These are phyloP conservation scores for Meiosimyza decipiens DNA, from an alignment of 2,888 invertebrate species.

Conservation along the genomic window DNA sequence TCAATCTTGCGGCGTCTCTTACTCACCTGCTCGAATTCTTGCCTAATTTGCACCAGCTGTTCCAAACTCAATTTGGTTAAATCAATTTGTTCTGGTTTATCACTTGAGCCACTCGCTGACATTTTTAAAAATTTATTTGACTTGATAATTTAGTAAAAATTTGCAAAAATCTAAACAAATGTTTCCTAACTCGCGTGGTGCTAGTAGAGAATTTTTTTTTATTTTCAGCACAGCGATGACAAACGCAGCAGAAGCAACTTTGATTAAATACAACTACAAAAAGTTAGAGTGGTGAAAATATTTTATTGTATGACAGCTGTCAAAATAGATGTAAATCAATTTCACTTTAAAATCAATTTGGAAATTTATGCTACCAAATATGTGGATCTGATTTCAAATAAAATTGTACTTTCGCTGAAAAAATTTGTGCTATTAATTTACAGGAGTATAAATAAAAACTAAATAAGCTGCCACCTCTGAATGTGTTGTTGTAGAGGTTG, in stretches of 20 bases:
- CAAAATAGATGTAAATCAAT: neutral
- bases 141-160: conserved; percentile 36
- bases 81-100: conserved; percentile 81
- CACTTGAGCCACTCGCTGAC: conserved; percentile 56
- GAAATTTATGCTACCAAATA: neutral
- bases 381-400: neutral
- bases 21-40: conserved; percentile 85
- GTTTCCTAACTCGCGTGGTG: conserved; percentile 33
- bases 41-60: conserved; percentile 85
- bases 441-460: too few species aligned
- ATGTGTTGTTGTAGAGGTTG: too few species aligned
- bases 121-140: conserved; percentile 44
- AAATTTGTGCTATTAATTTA: too few species aligned
- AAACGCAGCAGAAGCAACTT: conserved; percentile 4
- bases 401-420: too few species aligned
- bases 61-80: conserved; percentile 82
- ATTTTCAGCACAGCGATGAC: conserved; percentile 8
- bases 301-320: neutral
- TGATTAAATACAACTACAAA: conserved; percentile 8
- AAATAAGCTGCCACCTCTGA: too few species aligned
- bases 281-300: neutral
- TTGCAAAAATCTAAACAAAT: conserved; percentile 48
- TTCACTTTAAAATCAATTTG: neutral
- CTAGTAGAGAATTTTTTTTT: conserved; percentile 5
- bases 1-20: neutral